phyloP scores from a whole-genome alignment of 37 sponge, comb jelly and placozoan genomes.

The Hormiphora californensis region DNA sequence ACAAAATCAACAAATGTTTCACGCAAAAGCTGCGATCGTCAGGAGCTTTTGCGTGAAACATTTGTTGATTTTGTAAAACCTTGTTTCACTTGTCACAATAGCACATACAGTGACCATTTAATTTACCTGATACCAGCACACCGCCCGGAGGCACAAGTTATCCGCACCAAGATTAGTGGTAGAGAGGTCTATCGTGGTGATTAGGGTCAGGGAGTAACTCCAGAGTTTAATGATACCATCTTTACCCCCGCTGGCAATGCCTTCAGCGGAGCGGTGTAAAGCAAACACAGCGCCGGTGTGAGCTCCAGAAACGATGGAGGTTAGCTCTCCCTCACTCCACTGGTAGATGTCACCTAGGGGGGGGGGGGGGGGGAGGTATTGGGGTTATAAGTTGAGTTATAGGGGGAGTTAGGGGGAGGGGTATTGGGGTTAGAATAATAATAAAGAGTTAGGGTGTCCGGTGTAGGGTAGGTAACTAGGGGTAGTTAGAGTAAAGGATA shows the following conservation, averaged over 20 bases:
- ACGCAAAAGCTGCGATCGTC: too few species aligned
- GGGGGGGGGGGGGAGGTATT: not conserved
- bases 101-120: not conserved
- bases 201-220: conserved; percentile 67
- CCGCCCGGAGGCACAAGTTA: conserved; percentile 17
- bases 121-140: not conserved
- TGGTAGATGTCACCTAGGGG: conserved; percentile 82
- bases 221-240: conserved; percentile 84
- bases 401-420: not conserved
- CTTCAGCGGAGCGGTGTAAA: conserved; percentile 63
- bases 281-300: conserved; percentile 75
- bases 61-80: too few species aligned
- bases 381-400: not conserved
- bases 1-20: too few species aligned
- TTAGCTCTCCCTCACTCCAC: conserved; percentile 68
- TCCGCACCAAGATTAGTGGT: conserved; percentile 58
- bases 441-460: too few species aligned
- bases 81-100: too few species aligned
- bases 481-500: too few species aligned
- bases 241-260: conserved; percentile 75
- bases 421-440: too few species aligned
- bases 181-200: conserved; percentile 65
- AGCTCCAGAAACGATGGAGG: conserved; percentile 61
- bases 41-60: too few species aligned
- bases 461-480: too few species aligned